Percentiles rank a stretch among this genome's conserved stretches.
Conservation (phyloP, 2,797 vertebrate genomes). For the Halcyon chelicuti region DNA sequence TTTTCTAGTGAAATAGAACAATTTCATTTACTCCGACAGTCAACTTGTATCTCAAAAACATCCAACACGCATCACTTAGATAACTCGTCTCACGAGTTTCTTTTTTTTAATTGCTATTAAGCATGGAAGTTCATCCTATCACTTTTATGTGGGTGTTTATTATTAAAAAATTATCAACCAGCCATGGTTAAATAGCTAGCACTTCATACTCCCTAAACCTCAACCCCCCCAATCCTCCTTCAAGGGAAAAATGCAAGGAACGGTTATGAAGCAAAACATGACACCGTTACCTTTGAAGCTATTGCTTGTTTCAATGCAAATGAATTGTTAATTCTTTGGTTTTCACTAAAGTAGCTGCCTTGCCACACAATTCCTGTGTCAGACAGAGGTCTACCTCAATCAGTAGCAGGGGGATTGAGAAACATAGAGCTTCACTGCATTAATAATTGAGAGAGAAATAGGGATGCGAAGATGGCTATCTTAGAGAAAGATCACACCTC, state of each 20-base stretch:
- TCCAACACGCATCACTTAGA: background rate
- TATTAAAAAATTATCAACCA: background rate
- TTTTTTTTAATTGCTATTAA: background rate
- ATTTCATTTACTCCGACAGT: background rate
- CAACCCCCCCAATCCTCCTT: background rate
- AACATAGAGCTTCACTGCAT: background rate
- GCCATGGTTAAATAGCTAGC: background rate
- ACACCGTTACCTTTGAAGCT: background rate
- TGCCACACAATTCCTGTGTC: background rate
- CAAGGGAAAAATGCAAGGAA: background rate
- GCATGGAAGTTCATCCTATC: background rate
- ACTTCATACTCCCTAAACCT: background rate
- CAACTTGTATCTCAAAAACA: conserved; percentile 18
- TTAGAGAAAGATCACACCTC: background rate
- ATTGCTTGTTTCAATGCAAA: background rate
- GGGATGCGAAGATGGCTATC: background rate
- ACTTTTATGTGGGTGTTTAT: background rate
- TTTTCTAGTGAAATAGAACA: conserved; percentile 1
- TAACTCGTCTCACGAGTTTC: background rate
- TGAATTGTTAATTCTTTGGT: background rate
- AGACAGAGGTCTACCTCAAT: background rate
- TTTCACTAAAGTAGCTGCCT: background rate
- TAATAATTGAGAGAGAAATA: background rate
- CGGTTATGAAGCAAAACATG: background rate
- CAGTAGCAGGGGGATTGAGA: background rate